These are phyloP conservation scores for Hesperia comma DNA, from an alignment of 2,888 invertebrate genomes.

Conservation along the genomic window DNA sequence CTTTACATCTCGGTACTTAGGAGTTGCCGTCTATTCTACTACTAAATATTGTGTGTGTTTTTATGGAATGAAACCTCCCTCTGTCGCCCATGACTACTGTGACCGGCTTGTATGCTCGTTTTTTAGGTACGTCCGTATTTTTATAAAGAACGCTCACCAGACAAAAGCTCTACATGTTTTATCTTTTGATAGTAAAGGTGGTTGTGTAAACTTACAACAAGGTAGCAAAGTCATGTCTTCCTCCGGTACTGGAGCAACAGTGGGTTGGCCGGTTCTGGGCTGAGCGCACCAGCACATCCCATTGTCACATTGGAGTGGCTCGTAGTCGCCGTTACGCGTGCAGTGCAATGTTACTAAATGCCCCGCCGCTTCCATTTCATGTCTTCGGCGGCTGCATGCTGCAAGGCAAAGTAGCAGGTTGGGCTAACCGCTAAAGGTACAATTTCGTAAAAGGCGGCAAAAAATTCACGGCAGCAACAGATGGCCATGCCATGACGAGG, in stretches of 20 bases:
- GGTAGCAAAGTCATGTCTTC: slow-evolving; percentile 84
- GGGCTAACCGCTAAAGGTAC: too few relatives aligned
- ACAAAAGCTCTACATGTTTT: background rate
- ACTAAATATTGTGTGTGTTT: too few relatives aligned
- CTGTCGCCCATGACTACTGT: too few relatives aligned
- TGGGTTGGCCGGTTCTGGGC: slow-evolving; percentile 83
- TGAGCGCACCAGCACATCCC: slow-evolving; percentile 89
- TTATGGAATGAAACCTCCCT: too few relatives aligned
- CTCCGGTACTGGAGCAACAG: slow-evolving; percentile 82
- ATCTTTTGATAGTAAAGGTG: background rate
- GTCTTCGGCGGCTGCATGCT: slow-evolving; percentile 86
- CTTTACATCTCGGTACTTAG: too few relatives aligned
- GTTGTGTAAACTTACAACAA: slow-evolving; percentile 87
- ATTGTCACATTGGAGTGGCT: slow-evolving; percentile 86
- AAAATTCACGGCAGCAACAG: background rate
- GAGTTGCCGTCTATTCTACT: too few relatives aligned
- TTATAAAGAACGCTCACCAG: slow-evolving; percentile 8
- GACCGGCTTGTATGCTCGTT: too few relatives aligned
- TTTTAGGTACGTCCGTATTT: too few relatives aligned
- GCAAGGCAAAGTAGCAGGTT: background rate
- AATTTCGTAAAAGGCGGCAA: background rate
- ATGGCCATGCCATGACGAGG: too few relatives aligned
- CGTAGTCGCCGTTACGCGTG: slow-evolving; percentile 86
- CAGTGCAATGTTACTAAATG: slow-evolving; percentile 86
- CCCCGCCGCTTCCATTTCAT: slow-evolving; percentile 76